phyloP scores from a whole-genome alignment of 2,797 vertebrate genomes.

The Gallinago solitaria region DNA sequence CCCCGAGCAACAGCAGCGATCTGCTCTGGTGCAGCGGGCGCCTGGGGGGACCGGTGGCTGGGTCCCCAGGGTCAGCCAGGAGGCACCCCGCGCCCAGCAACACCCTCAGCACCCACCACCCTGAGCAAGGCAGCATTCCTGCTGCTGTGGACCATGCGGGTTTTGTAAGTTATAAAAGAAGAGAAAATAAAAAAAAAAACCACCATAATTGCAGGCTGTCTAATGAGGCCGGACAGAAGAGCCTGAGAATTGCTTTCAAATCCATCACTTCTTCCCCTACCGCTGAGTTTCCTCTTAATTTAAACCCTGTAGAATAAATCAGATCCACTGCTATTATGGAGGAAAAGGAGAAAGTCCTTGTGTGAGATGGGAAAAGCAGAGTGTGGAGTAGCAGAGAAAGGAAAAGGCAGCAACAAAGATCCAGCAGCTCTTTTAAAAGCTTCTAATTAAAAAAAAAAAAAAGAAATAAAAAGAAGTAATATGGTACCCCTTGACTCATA shows the following conservation, averaged over 20 bases:
- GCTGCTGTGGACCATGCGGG: neutral
- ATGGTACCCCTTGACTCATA: neutral
- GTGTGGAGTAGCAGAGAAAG: neutral
- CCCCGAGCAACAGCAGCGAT: neutral
- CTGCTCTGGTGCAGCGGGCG: neutral
- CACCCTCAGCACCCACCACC: fast-evolving
- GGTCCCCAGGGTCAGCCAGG: neutral
- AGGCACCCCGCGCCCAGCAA: fast-evolving
- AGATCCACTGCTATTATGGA: neutral
- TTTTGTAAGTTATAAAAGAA: neutral
- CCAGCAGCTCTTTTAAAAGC: neutral
- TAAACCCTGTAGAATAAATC: constrained; percentile 27
- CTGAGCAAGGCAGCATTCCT: neutral
- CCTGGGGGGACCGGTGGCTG: fast-evolving
- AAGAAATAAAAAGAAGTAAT: neutral
- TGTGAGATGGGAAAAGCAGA: neutral
- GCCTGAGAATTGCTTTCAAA: neutral
- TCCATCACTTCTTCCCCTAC: neutral
- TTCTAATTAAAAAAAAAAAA: neutral
- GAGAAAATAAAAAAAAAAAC: too few species aligned
- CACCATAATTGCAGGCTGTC: neutral
- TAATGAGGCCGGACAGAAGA: neutral
- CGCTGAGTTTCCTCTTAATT: constrained; percentile 35
- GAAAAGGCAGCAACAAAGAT: neutral
- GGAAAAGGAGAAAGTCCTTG: neutral